Evolutionary conservation across 2,113 vertebrate genomes (phyloP).

Genomic region (Gymnorhina tibicen): DNA sequence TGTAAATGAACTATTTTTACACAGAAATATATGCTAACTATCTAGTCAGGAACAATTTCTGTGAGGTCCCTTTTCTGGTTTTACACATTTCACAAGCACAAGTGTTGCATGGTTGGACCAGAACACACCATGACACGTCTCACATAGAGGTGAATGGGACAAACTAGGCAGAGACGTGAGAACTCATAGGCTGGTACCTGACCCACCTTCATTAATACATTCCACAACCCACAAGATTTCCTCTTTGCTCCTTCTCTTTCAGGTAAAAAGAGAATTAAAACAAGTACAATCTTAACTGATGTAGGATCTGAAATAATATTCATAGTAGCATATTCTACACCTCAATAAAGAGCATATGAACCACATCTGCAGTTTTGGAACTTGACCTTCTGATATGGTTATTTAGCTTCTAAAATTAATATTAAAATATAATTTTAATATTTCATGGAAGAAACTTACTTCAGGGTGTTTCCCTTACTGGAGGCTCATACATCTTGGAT

Average conservation of each 20-base stretch:
- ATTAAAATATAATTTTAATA: too few species aligned
- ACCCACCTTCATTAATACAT: not conserved
- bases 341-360: not conserved
- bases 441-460: not conserved
- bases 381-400: not conserved
- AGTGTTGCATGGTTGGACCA: rapidly evolving
- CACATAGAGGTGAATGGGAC: not conserved
- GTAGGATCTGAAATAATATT: not conserved
- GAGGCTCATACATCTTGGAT: not conserved
- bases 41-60: not conserved
- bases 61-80: not conserved
- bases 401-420: not conserved
- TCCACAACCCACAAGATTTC: not conserved
- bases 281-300: not conserved
- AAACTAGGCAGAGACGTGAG: not conserved
- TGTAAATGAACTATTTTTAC: not conserved
- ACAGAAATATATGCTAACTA: not conserved
- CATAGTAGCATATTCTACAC: not conserved
- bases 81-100: not conserved
- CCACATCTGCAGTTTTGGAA: not conserved
- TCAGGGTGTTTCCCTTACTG: not conserved
- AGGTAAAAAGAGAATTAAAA: not conserved
- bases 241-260: not conserved
- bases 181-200: not conserved
- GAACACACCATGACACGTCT: not conserved